Percentiles rank a stretch among this genome's conserved stretches.
Evolutionary conservation across 1,140 invertebrate genomes (phyloP).

Genomic region (Drosophila kurseongensis): DNA sequence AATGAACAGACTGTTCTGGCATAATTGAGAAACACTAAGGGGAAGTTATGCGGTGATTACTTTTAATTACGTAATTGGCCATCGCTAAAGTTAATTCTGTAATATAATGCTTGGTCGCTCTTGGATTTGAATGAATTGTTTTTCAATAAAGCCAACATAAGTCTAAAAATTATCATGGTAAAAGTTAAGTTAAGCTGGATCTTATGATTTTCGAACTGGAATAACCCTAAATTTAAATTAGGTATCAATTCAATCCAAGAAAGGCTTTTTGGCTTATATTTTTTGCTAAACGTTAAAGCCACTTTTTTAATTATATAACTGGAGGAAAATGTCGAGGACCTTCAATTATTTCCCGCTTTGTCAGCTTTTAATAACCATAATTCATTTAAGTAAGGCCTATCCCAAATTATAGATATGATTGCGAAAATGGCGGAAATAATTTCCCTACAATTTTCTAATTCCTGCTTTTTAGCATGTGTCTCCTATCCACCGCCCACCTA

Average conservation of each 20-base stretch:
- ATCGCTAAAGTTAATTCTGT: conserved; percentile 7
- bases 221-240: too few relatives aligned
- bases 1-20: conserved; percentile 31
- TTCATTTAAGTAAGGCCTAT: not conserved
- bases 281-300: too few relatives aligned
- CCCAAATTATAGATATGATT: conserved; percentile 23
- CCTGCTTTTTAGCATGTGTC: conserved; percentile 17
- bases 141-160: too few relatives aligned
- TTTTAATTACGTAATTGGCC: conserved; percentile 6
- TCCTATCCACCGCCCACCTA: not conserved
- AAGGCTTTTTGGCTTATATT: too few relatives aligned
- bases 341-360: conserved; percentile 21
- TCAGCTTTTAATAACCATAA: conserved; percentile 12
- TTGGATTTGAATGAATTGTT: not conserved
- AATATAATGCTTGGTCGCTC: not conserved
- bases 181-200: too few relatives aligned
- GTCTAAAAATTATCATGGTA: too few relatives aligned
- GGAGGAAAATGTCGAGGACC: not conserved
- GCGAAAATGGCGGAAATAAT: conserved; percentile 33
- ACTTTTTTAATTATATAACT: not conserved
- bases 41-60: conserved; percentile 11
- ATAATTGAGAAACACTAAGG: conserved; percentile 19
- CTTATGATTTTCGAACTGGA: too few relatives aligned
- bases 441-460: conserved; percentile 35
- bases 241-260: too few relatives aligned